Evolutionary conservation across 2,113 vertebrate species (phyloP).

Genomic region (Toxotes chatareus): DNA sequence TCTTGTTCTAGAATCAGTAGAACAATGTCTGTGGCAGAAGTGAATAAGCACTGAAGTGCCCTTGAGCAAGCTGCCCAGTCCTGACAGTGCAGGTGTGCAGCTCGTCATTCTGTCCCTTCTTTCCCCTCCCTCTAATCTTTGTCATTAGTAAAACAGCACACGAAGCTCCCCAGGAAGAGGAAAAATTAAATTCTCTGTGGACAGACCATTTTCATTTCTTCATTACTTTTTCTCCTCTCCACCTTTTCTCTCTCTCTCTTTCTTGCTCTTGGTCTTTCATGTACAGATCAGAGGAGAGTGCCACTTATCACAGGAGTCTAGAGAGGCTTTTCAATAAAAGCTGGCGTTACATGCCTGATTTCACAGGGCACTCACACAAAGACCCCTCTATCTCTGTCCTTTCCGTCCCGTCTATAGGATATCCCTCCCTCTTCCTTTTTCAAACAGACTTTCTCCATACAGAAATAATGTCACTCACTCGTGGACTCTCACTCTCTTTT

Average conservation of each 20-base stretch:
- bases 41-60: background rate
- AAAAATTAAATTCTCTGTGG: constrained; percentile 30
- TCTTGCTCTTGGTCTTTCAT: constrained; percentile 66
- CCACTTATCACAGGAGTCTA: constrained; percentile 71
- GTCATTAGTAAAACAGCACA: constrained; percentile 27
- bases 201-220: constrained; percentile 34
- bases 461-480: constrained; percentile 51
- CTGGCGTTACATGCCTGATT: constrained; percentile 73
- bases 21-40: background rate
- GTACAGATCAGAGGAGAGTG: constrained; percentile 73
- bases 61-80: background rate
- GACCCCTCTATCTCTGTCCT: constrained; percentile 48
- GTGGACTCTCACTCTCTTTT: constrained; percentile 17
- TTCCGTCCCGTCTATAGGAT: constrained; percentile 43
- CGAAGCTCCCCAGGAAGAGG: constrained; percentile 7
- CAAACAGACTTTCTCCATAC: constrained; percentile 34
- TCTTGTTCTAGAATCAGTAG: background rate
- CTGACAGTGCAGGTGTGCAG: background rate
- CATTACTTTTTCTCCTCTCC: constrained; percentile 12
- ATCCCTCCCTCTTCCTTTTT: constrained; percentile 44
- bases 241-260: constrained; percentile 29
- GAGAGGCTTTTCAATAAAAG: constrained; percentile 68
- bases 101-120: constrained; percentile 6
- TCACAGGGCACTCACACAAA: constrained; percentile 71
- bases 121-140: constrained; percentile 18